phyloP scores from a whole-genome alignment of 2,797 vertebrate genomes.

The Sebastes vulpes region DNA sequence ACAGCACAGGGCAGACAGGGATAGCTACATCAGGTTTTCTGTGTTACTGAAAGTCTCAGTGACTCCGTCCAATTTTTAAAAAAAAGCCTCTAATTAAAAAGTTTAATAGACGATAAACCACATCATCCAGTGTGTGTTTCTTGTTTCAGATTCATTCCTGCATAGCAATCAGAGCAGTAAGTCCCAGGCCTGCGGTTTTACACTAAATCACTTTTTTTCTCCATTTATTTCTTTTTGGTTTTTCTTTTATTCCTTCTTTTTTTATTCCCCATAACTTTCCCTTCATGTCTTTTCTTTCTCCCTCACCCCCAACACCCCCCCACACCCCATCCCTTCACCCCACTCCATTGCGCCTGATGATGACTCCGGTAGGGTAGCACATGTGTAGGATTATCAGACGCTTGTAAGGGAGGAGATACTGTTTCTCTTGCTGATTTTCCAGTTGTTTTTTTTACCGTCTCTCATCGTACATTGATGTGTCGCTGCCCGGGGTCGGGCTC shows the following conservation, averaged over 20 bases:
- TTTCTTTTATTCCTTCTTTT: background rate
- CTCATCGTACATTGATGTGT: conserved; percentile 40
- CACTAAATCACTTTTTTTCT: background rate
- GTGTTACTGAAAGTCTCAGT: conserved; percentile 23
- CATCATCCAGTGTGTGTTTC: conserved; percentile 52
- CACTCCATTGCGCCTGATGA: conserved; percentile 9
- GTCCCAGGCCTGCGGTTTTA: conserved; percentile 40
- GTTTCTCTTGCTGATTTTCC: conserved; percentile 70
- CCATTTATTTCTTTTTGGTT: background rate
- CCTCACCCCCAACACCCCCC: rapidly evolving
- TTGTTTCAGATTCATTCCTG: conserved; percentile 49
- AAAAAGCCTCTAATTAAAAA: conserved; percentile 63
- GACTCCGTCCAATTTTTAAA: conserved; percentile 11
- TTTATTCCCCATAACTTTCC: background rate
- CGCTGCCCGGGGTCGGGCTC: conserved; percentile 3
- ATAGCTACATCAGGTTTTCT: conserved; percentile 15
- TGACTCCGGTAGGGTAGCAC: conserved; percentile 48
- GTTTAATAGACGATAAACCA: conserved; percentile 69
- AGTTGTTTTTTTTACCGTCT: conserved; percentile 47
- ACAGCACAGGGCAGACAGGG: background rate
- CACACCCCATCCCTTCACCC: background rate
- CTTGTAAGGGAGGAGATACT: conserved; percentile 55
- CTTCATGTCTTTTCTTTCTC: background rate
- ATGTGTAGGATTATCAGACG: conserved; percentile 68
- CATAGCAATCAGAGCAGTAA: conserved; percentile 44